A percentile compares a stretch with the other conserved stretches of the same genome.
Evolutionary conservation across 2,113 vertebrate genomes (phyloP).

Genomic region (Halcyon senegalensis): DNA sequence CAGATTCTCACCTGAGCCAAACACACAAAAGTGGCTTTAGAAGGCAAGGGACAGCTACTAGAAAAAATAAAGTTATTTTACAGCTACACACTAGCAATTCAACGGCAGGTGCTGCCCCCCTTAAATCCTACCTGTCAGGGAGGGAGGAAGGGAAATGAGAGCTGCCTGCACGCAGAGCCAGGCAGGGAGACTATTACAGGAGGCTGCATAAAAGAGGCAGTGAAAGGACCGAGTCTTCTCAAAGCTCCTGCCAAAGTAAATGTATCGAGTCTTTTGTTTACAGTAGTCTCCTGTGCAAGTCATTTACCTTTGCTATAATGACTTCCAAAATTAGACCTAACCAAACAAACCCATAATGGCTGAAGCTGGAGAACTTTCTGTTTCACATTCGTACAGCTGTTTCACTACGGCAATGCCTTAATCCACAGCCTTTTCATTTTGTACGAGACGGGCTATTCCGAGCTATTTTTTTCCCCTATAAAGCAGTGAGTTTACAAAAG

Average conservation of each 20-base stretch:
- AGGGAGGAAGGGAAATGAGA: background rate
- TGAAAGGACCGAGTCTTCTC: constrained; percentile 23
- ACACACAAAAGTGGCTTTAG: background rate
- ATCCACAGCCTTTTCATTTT: constrained; percentile 41
- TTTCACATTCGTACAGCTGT: constrained; percentile 48
- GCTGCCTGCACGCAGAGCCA: background rate
- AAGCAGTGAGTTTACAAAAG: constrained; percentile 63
- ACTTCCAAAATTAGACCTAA: constrained; percentile 64
- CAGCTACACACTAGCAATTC: background rate
- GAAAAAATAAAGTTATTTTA: background rate
- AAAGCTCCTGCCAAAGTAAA: constrained; percentile 59
- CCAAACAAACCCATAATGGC: constrained; percentile 49
- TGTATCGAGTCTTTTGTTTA: constrained; percentile 49
- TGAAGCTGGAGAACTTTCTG: constrained; percentile 56
- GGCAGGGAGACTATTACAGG: background rate
- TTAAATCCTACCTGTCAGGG: background rate
- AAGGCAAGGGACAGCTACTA: background rate
- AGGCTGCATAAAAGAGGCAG: constrained; percentile 24
- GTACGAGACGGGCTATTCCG: constrained; percentile 49
- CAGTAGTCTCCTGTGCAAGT: constrained; percentile 50
- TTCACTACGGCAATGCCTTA: constrained; percentile 9
- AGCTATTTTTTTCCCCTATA: constrained; percentile 44
- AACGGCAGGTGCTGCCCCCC: background rate
- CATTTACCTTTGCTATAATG: constrained; percentile 56
- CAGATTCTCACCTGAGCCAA: background rate